Evolutionary conservation across 2,797 vertebrate genomes (phyloP).

Genomic region (Semaprochilodus insignis): DNA sequence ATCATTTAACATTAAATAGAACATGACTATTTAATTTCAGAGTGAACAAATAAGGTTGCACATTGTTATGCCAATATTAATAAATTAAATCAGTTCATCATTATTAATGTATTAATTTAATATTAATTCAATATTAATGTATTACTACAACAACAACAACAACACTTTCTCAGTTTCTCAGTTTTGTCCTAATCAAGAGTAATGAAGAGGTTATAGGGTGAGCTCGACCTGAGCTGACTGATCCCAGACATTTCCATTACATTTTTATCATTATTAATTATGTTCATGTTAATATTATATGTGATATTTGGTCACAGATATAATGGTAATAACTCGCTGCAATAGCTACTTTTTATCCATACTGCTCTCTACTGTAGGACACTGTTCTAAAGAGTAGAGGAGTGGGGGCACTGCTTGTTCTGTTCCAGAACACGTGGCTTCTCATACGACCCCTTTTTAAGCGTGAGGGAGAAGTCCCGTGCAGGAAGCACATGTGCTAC

Average conservation of each 20-base stretch:
- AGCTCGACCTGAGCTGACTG: not conserved
- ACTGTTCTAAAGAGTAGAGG: not conserved
- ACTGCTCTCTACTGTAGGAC: not conserved
- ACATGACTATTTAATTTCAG: too few species aligned
- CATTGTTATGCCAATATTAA: too few species aligned
- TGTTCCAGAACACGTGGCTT: slow-evolving; percentile 26
- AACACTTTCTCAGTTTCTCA: too few species aligned
- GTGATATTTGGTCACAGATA: not conserved
- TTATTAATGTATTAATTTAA: too few species aligned
- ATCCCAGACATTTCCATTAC: not conserved
- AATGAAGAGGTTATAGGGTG: too few species aligned
- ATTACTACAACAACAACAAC: too few species aligned
- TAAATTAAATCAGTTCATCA: too few species aligned
- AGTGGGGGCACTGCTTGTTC: not conserved
- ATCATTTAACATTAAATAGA: too few species aligned
- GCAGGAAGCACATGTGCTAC: slow-evolving; percentile 27
- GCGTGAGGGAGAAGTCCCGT: slow-evolving; percentile 1
- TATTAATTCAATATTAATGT: too few species aligned
- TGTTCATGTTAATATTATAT: not conserved
- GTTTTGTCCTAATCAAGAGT: too few species aligned
- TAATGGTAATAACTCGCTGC: not conserved
- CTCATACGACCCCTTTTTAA: slow-evolving; percentile 35
- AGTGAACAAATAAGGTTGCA: too few species aligned
- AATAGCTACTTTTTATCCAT: not conserved
- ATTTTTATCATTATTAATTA: not conserved